Percentiles rank a stretch among this genome's conserved stretches.
phyloP scores from a whole-genome alignment of 2,797 vertebrate species.

The Scleropages formosus region DNA sequence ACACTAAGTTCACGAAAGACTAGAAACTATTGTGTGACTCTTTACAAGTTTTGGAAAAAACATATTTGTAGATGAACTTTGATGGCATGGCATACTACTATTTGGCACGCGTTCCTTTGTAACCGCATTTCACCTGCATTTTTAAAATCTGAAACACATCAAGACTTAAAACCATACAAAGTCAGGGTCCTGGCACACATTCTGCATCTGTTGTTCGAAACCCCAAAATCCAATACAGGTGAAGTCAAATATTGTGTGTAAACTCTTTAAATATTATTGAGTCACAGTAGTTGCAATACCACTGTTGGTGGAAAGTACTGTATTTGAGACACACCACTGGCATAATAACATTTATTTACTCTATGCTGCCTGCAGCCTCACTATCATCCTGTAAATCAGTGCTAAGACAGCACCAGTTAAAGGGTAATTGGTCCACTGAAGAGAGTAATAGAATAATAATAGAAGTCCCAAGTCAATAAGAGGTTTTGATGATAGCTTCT shows the following conservation, averaged over 20 bases:
- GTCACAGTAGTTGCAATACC: background rate
- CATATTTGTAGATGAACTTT: too few relatives aligned
- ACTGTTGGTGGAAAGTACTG: background rate
- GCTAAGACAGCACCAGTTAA: conserved; percentile 52
- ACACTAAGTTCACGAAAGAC: too few relatives aligned
- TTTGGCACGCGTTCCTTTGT: too few relatives aligned
- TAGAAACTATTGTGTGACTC: too few relatives aligned
- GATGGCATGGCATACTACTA: too few relatives aligned
- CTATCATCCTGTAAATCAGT: conserved; percentile 51
- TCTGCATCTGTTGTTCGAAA: too few relatives aligned
- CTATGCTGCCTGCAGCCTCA: conserved; percentile 34
- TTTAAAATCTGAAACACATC: too few relatives aligned
- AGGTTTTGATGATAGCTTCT: conserved; percentile 49
- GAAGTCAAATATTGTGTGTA: background rate
- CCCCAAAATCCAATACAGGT: too few relatives aligned
- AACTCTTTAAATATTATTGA: background rate
- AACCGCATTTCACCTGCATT: too few relatives aligned
- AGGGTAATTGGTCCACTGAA: conserved; percentile 50
- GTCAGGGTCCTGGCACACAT: too few relatives aligned
- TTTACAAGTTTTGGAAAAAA: too few relatives aligned
- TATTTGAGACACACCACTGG: background rate
- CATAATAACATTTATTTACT: conserved; percentile 29
- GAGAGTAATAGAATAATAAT: conserved; percentile 56
- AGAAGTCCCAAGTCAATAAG: conserved; percentile 46
- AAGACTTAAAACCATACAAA: too few relatives aligned